phyloP scores from a whole-genome alignment of 2,113 vertebrate genomes.

The Spea bombifrons region DNA sequence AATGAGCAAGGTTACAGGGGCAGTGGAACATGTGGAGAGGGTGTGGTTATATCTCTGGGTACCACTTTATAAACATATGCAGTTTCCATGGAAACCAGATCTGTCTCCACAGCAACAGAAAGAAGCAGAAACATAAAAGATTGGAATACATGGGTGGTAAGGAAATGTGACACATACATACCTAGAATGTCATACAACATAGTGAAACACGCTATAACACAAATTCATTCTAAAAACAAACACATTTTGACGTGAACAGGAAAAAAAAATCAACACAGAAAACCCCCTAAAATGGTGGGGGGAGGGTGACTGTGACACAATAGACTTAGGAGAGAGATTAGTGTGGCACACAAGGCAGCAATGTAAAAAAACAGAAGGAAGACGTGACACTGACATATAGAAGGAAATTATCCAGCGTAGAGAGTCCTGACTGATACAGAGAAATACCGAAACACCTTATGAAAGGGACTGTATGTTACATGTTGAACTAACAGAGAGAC shows the following conservation, averaged over 20 bases:
- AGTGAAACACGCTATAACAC: not conserved
- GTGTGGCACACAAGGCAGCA: no score
- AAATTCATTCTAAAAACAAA: not conserved
- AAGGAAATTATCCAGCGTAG: no score
- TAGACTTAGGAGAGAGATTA: no score
- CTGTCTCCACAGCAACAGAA: slow-evolving; percentile 63
- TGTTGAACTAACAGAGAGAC: no score
- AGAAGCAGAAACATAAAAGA: slow-evolving; percentile 52
- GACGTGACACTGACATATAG: no score
- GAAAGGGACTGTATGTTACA: no score
- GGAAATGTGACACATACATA: not conserved
- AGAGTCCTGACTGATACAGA: no score
- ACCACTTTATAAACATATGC: slow-evolving; percentile 84
- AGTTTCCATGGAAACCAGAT: slow-evolving; percentile 82
- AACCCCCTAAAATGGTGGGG: no score
- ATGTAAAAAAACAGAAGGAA: no score
- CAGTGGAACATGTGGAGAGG: not conserved
- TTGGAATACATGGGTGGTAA: slow-evolving; percentile 13
- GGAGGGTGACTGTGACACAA: no score
- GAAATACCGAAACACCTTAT: no score
- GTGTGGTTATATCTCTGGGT: slow-evolving; percentile 36
- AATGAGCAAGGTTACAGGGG: not conserved
- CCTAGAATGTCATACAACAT: not conserved
- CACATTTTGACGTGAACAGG: not conserved
- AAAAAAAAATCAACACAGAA: not conserved